These are phyloP conservation scores for Alces alces DNA, from an alignment of 2,113 vertebrate species.

Conservation along the genomic window DNA sequence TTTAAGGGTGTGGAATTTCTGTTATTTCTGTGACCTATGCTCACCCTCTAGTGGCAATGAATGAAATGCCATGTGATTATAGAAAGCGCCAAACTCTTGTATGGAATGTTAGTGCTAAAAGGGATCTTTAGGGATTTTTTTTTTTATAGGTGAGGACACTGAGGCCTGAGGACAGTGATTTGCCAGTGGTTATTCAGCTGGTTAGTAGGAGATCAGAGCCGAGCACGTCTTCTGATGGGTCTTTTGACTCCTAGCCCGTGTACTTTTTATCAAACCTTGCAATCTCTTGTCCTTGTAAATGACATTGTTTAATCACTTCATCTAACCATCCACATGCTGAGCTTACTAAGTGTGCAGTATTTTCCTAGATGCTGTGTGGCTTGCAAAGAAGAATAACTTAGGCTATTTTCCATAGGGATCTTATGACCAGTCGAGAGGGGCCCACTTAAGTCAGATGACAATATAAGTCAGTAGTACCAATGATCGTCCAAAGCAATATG, in stretches of 20 bases:
- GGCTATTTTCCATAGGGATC: not conserved
- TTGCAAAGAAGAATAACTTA: not conserved
- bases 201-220: not conserved
- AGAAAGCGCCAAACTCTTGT: not conserved
- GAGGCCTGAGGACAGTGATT: not conserved
- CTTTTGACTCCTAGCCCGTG: not conserved
- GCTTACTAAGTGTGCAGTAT: not conserved
- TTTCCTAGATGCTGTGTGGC: not conserved
- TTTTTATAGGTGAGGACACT: not conserved
- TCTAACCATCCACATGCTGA: not conserved
- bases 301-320: not conserved
- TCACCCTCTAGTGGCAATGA: conserved; percentile 57
- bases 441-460: not conserved
- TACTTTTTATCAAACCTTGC: not conserved
- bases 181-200: not conserved
- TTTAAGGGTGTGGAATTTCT: conserved; percentile 12
- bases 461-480: not conserved
- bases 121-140: not conserved
- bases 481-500: not conserved
- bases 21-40: not conserved
- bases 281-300: not conserved
- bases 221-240: not conserved
- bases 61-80: not conserved
- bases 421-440: not conserved
- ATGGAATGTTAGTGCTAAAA: not conserved